Base-by-base conservation (phyloP, 2,888 invertebrate genomes). In the Druceiella hillmani region DNA sequence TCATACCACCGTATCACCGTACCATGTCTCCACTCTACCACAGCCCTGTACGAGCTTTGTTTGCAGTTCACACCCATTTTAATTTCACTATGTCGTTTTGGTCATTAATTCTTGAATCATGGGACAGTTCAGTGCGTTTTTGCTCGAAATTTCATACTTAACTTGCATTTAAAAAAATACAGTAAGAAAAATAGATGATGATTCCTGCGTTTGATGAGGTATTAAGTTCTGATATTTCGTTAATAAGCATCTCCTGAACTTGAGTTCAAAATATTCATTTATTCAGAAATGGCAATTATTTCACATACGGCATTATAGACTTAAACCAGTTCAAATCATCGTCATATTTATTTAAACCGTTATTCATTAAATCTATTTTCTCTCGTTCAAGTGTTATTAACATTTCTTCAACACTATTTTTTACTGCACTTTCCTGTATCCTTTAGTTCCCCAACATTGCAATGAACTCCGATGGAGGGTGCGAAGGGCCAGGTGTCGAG, bases 331-430 rank as follows among this genome's bases (percentile, higher is more conserved):
- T 40, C 33, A 40, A 36, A 24, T 40, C 40, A 36, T 40, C 40
- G 36, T 37, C 40, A 36, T 36, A 31, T 40, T 40, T 17, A 36
- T 40, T 34, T 34, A 34, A 34, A 25, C 27, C 16, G 15, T 34
- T 34, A 16, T 34, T 34, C 36, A 36, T 40, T 40, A 36, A 32
- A 24, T 31, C 31, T 40, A 40, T 35, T n/a, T 36, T 36, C 36
- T 40, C 36, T 40, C 27, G 32, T 40, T 36, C 32, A 28, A 36
- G 40, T 39, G 34, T 34, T 39, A 36, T 40, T 40, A 36, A 40
- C 27, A 36, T 40, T 40, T 40, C 36, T 40, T 40, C 40, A 36
- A 40, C 32, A 40, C 40, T 40, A 36, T 36, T 40, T 36, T 20
- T 30, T n/a, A n/a, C n/a, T n/a, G 30, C 26, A 40, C 33, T 10